A percentile compares a stretch with the other conserved stretches of the same genome.
Evolutionary conservation across 1,140 invertebrate species (phyloP).

Genomic region (Bombus waltoni): DNA sequence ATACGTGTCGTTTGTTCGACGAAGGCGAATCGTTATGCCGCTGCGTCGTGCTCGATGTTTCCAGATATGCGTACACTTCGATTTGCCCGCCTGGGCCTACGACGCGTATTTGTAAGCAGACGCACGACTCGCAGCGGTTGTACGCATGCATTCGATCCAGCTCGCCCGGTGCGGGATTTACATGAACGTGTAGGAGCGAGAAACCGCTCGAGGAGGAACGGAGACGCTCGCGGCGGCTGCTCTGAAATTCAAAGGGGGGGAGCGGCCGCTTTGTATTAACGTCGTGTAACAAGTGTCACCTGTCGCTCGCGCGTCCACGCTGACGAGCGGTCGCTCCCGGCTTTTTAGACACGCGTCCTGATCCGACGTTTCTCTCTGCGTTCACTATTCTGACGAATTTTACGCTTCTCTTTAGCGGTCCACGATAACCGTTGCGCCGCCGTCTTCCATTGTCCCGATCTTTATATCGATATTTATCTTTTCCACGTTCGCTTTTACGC

Average conservation of each 20-base stretch:
- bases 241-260: constrained; percentile 40
- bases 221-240: constrained; percentile 14
- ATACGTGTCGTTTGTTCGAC: constrained; percentile 42
- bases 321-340: constrained; percentile 13
- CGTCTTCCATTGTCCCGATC: not conserved
- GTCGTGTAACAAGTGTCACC: constrained; percentile 42
- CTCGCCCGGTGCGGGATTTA: constrained; percentile 25
- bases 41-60: constrained; percentile 40
- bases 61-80: constrained; percentile 27
- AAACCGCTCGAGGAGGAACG: not conserved
- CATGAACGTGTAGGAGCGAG: constrained; percentile 3
- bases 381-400: not conserved
- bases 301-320: constrained; percentile 11
- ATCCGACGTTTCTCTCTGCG: not conserved
- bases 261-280: constrained; percentile 46
- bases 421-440: too few relatives aligned
- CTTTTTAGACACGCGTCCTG: constrained; percentile 27
- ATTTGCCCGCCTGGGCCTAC: too few relatives aligned
- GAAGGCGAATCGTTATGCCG: constrained; percentile 58
- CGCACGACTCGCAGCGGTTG: constrained; percentile 4
- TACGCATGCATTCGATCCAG: not conserved
- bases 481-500: too few relatives aligned
- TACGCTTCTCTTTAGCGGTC: not conserved
- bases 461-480: not conserved
- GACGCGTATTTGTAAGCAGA: constrained; percentile 19